Evolutionary conservation across 2,113 vertebrate species (phyloP).

Genomic region (Zonotrichia leucophrys): DNA sequence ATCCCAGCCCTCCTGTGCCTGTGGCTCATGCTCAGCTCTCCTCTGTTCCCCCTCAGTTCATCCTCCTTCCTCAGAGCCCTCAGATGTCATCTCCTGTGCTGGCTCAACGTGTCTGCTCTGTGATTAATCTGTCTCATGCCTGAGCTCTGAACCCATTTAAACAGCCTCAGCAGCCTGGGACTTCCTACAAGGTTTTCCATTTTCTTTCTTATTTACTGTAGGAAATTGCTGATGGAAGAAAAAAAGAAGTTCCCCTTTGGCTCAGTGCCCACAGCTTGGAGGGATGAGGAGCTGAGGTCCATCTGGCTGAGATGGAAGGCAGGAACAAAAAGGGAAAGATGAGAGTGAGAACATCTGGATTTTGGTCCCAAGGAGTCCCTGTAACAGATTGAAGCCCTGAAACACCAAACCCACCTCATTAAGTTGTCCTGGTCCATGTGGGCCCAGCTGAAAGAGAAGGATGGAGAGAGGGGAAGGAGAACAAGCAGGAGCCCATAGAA

Average conservation of each 20-base stretch:
- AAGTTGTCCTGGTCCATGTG: background rate
- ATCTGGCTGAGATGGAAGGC: background rate
- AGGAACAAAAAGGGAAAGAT: background rate
- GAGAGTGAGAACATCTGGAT: background rate
- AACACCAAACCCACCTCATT: background rate
- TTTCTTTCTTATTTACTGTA: slow-evolving; percentile 48
- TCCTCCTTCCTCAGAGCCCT: background rate
- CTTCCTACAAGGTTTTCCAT: slow-evolving; percentile 25
- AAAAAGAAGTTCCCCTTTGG: background rate
- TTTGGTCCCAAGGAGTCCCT: background rate
- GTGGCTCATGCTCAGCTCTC: background rate
- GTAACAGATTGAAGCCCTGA: background rate
- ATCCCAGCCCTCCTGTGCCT: background rate
- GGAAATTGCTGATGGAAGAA: slow-evolving; percentile 30
- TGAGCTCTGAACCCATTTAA: slow-evolving; percentile 16
- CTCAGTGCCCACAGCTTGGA: background rate
- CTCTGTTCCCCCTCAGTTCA: background rate
- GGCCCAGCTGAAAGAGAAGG: background rate
- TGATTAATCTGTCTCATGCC: background rate
- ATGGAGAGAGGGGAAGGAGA: background rate
- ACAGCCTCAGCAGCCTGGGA: slow-evolving; percentile 45
- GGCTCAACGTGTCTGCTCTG: background rate
- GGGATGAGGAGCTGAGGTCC: background rate
- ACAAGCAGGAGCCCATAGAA: background rate
- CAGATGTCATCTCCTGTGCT: background rate